These are phyloP conservation scores for Menidia menidia DNA, from an alignment of 2,797 vertebrate genomes.

Conservation along the genomic window DNA sequence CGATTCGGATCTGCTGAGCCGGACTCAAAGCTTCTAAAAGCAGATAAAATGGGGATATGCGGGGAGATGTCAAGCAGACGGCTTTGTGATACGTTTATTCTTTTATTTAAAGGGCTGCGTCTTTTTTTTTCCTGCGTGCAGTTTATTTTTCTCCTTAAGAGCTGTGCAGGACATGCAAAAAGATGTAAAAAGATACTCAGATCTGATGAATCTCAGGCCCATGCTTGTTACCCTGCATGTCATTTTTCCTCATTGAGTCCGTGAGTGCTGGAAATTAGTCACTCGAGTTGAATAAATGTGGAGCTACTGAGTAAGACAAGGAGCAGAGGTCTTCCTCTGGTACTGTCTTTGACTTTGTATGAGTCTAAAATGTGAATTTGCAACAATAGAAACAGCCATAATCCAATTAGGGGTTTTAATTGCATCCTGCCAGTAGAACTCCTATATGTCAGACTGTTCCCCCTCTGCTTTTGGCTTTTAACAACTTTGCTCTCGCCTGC, in stretches of 20 bases:
- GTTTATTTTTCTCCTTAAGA: too few species aligned
- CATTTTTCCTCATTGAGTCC: conserved; percentile 71
- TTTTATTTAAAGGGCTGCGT: too few species aligned
- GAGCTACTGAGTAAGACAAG: conserved; percentile 70
- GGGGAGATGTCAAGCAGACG: neutral
- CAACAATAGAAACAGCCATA: conserved; percentile 39
- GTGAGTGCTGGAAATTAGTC: conserved; percentile 72
- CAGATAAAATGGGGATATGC: conserved; percentile 68
- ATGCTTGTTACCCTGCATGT: conserved; percentile 44
- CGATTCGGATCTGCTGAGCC: conserved; percentile 68
- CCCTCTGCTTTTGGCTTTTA: conserved; percentile 18
- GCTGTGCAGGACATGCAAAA: conserved; percentile 2
- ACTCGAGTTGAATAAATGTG: conserved; percentile 67
- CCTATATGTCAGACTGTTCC: conserved; percentile 41
- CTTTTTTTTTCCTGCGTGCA: too few species aligned
- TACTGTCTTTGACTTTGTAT: conserved; percentile 61
- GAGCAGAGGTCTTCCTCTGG: conserved; percentile 58
- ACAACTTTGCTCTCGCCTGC: neutral
- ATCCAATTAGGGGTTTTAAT: conserved; percentile 58
- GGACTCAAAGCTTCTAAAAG: conserved; percentile 67
- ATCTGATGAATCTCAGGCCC: conserved; percentile 26
- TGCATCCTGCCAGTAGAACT: conserved; percentile 33
- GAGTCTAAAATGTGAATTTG: conserved; percentile 53
- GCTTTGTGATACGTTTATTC: too few species aligned
- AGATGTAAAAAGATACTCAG: conserved; percentile 1